phyloP scores from a whole-genome alignment of 2,113 vertebrate species.

The Mormoops blainvillei region DNA sequence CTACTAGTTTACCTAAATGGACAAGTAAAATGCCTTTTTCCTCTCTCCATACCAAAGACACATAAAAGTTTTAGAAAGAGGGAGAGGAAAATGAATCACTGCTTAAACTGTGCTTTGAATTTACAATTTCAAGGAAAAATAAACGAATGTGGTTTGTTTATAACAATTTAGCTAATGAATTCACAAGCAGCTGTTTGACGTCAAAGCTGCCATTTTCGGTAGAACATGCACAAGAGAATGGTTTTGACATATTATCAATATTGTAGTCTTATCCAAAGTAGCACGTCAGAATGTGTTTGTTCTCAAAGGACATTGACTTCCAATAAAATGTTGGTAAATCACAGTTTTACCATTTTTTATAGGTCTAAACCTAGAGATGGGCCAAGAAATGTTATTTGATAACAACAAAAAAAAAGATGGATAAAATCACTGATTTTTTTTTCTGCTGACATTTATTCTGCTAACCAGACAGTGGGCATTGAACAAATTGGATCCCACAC shows the following conservation, averaged over 20 bases:
- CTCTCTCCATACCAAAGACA: neutral
- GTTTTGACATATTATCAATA: conserved; percentile 80
- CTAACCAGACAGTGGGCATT: neutral
- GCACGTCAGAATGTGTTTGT: conserved; percentile 31
- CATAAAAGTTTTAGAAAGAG: conserved; percentile 42
- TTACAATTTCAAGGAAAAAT: conserved; percentile 23
- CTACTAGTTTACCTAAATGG: neutral
- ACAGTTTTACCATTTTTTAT: neutral
- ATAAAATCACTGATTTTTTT: conserved; percentile 20
- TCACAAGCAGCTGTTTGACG: conserved; percentile 21
- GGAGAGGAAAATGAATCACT: conserved; percentile 65
- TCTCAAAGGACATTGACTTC: conserved; percentile 59
- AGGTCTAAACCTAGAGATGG: neutral
- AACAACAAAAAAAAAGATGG: neutral
- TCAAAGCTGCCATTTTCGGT: conserved; percentile 76
- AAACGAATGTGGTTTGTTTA: conserved; percentile 6
- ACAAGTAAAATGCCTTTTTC: neutral
- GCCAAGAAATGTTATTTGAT: neutral
- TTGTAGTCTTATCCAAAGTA: conserved; percentile 58
- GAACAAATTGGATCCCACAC: neutral
- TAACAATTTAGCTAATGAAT: conserved; percentile 46
- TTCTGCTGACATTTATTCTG: neutral
- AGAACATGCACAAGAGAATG: conserved; percentile 45
- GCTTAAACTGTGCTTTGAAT: neutral
- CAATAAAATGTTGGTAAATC: conserved; percentile 6